A percentile compares a stretch with the other conserved stretches of the same genome.
Conservation (phyloP, 2,888 invertebrate species). For the Coenonympha glycerion region DNA sequence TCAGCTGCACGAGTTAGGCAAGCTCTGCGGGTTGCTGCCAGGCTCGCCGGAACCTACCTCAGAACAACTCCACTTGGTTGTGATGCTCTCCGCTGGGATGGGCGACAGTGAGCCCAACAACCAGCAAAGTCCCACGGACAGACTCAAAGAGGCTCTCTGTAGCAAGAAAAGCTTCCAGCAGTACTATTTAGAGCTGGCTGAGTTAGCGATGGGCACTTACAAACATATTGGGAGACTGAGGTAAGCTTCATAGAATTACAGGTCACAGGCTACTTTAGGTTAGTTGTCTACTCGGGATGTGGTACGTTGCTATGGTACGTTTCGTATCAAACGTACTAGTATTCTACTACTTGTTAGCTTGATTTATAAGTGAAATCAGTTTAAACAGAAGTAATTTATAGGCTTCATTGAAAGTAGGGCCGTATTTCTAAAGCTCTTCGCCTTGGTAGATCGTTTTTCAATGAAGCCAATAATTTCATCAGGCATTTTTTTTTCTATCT, state of each 20-base stretch:
- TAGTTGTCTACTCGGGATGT: no score
- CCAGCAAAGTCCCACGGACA: slow-evolving; percentile 82
- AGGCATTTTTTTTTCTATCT: no score
- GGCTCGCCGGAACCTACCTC: slow-evolving; percentile 85
- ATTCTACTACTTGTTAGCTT: no score
- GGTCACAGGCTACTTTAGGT: no score
- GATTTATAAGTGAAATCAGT: no score
- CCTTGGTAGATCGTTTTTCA: no score
- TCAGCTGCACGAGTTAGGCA: slow-evolving; percentile 88
- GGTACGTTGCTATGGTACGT: no score
- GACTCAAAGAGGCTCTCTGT: slow-evolving; percentile 91
- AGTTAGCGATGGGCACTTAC: slow-evolving; percentile 96
- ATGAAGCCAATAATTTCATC: no score
- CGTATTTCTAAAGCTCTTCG: no score
- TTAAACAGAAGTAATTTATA: no score
- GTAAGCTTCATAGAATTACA: slow-evolving; percentile 35
- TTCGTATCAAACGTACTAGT: no score
- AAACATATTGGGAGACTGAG: slow-evolving; percentile 90
- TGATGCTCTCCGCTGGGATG: slow-evolving; percentile 93
- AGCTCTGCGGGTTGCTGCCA: slow-evolving; percentile 92
- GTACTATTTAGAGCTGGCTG: slow-evolving; percentile 93
- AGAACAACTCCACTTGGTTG: slow-evolving; percentile 91
- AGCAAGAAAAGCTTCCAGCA: slow-evolving; percentile 92
- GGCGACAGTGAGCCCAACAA: slow-evolving; percentile 80
- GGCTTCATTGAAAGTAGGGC: no score